A percentile compares a stretch with the other conserved stretches of the same genome.
These are phyloP conservation scores for Syrista parreyssii DNA, from an alignment of 2,888 invertebrate genomes.

Conservation along the genomic window DNA sequence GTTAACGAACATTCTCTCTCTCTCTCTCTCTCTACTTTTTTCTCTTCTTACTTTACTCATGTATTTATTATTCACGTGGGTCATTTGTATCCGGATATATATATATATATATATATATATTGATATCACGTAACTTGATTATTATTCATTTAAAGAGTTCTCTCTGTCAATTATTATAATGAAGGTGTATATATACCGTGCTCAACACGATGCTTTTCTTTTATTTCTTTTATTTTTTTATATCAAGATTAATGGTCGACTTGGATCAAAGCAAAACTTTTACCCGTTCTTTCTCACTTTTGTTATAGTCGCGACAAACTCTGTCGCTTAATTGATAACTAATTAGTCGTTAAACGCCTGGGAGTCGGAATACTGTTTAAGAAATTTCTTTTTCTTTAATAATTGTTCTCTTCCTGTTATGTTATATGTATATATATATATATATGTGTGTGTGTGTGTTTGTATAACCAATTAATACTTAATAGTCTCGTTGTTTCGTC, in stretches of 20 bases:
- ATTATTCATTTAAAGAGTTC: not conserved
- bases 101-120: not conserved
- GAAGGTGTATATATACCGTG: not conserved
- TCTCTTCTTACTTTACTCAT: not conserved
- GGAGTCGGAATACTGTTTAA: not conserved
- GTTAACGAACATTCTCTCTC: not conserved
- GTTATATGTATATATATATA: slow-evolving; percentile 17
- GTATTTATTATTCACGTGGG: not conserved
- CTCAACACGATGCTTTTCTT: slow-evolving; percentile 15
- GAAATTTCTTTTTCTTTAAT: not conserved
- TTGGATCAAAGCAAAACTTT: not conserved
- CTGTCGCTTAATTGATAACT: not conserved
- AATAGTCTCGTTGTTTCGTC: not conserved
- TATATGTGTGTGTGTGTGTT: too few relatives aligned
- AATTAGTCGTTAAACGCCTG: not conserved
- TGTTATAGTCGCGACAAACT: not conserved
- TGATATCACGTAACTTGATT: not conserved
- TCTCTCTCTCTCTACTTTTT: not conserved
- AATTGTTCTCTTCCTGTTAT: not conserved
- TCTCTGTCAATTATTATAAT: not conserved
- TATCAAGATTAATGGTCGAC: not conserved
- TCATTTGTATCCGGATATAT: not conserved
- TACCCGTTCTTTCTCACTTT: slow-evolving; percentile 11
- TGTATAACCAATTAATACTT: not conserved
- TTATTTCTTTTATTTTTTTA: not conserved